Evolutionary conservation across 2,888 invertebrate species (phyloP).

Genomic region (Eurytoma adleriae): DNA sequence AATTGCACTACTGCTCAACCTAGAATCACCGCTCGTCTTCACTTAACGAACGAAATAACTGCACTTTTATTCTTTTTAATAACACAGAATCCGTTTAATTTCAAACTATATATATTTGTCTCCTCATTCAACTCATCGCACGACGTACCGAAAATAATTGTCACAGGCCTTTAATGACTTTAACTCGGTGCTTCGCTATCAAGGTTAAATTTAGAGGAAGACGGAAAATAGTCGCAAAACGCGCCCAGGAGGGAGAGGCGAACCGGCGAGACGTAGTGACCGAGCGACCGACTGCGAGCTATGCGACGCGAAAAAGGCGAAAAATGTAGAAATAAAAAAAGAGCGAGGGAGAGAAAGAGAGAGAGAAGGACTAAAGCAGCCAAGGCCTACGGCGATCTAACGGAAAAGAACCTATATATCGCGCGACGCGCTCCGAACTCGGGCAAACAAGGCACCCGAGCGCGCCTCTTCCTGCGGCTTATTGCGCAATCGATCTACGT

Average conservation of each 20-base stretch:
- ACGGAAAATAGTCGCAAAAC: neutral
- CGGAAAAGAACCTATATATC: constrained; percentile 16
- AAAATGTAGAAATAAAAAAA: neutral
- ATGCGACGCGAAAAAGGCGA: constrained; percentile 11
- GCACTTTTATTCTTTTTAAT: too few relatives aligned
- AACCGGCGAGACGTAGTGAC: constrained; percentile 28
- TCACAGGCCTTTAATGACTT: too few relatives aligned
- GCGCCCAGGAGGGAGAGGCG: neutral
- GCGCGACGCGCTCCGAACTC: neutral
- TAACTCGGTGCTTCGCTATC: too few relatives aligned
- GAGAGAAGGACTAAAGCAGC: neutral
- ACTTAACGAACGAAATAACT: too few relatives aligned
- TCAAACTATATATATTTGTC: too few relatives aligned
- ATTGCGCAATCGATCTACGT: constrained; percentile 18
- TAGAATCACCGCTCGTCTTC: too few relatives aligned
- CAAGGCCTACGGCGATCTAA: constrained; percentile 13
- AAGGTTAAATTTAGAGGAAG: neutral
- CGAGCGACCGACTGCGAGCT: constrained; percentile 50
- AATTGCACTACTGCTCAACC: too few relatives aligned
- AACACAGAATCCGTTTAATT: too few relatives aligned
- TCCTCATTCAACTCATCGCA: too few relatives aligned
- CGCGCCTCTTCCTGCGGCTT: neutral
- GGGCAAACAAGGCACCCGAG: neutral
- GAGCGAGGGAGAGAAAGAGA: too few relatives aligned
- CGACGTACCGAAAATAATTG: too few relatives aligned